Base-by-base conservation (phyloP, 2,888 invertebrate genomes). In the Diarsia rubi region DNA sequence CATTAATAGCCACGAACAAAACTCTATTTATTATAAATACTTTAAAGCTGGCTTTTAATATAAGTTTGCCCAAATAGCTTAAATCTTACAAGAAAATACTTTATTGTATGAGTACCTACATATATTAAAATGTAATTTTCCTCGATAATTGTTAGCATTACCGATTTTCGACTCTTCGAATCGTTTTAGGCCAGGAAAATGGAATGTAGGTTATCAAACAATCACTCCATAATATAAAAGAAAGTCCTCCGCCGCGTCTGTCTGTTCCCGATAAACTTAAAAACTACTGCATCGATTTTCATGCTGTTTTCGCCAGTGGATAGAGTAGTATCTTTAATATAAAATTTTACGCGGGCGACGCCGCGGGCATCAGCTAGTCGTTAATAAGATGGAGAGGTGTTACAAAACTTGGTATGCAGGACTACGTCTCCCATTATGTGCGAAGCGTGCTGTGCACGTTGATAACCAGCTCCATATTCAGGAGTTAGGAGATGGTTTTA, bases 1-100 rank as follows among this genome's bases (percentile, higher is more conserved):
- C 89, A 88, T 92, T 92, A 90, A 88, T 88, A 88, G 88, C 37
- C 64, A 27, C 44, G 21, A 69, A 77, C 59, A 60, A 60, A 60
- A 52, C 49, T 60, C 3, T 45, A 59, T 68, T 69, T 16, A 76
- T 45, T 31, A 63, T 47, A 81, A 62, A 72, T 63, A 69, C 54
- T 65, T 65, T 45, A 45, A 60, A 49, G n/a, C 44, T 54, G 47
- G 47, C 42, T 65, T 64, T 59, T 27, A 14, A 12, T 31, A 47
- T 21, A 27, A 57, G 24, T 42, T 57, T 52, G 19, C 42, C 16
- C 24, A 47, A 37, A 67, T 52, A 49, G 12, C 6, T 65, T 52
- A 0, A 60, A 42, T 69, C 27, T 69, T 14, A 52, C 6, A 62
- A 52, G 16, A 73, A 73, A 75, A 44, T 47, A 63, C 14, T 11